Base-by-base conservation (phyloP, 2,888 invertebrate species). In the Tetramorium bicarinatum region DNA sequence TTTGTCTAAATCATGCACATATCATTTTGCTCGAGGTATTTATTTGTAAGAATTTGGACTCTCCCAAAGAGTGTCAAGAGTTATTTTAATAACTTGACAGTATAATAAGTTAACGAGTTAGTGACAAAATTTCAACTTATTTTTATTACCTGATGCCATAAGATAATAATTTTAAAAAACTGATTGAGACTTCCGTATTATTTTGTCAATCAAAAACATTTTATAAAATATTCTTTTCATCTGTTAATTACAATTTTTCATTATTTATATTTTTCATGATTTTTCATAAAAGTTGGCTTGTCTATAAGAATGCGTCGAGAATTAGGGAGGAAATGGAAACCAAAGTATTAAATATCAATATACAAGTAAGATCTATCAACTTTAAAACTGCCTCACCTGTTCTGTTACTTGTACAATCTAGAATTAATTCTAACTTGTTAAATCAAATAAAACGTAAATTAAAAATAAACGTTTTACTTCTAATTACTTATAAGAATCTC, bases 341-440 rank as follows among this genome's bases (percentile, higher is more conserved):
- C 93, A 93, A 93, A 93, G 93, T 92, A 89, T 92, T 93, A 92
- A 91, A 87, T 92, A 90, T 90, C 88, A 85, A 85, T 89, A 82
- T 87, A 88, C 85, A 82, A 87, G n/a, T 91, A 88, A 86, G 74
- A 85, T 85, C 49, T 72, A 29, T 66, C 64, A 83, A 83, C 54
- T 61, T 34, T 81, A 77, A 85, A 89, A 85, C 85, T 85, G 85
- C 86, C 87, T 87, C 82, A 83, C 71, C 66, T 67, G 67, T 79
- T 87, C 83, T 56, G 85, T 84, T 82, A 82, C 66, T 88, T 79
- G 87, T 90, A 87, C 83, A 90, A 90, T 15, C 18, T 88, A 90
- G 87, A 69, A 61, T 87, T 87, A 87, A 86, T 83, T 76, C 79
- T 52, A 1, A 61, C 29, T 41, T 54, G 56, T 61, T 64, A 3